These are phyloP conservation scores for Todiramphus saurophagus DNA, from an alignment of 2,113 vertebrate species.

Conservation along the genomic window DNA sequence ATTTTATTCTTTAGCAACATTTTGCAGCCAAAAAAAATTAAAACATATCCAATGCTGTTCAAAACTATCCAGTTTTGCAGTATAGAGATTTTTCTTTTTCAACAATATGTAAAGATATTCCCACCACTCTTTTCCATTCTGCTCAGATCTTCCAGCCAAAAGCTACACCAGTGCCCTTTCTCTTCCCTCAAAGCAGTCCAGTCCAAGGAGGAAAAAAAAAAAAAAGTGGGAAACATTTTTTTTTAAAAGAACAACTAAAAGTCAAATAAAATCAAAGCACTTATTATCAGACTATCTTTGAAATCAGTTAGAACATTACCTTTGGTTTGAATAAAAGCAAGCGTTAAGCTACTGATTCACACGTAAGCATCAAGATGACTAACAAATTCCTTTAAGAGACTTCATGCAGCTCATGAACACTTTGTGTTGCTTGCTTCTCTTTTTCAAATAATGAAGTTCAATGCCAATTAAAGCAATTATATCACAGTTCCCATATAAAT, in stretches of 20 bases:
- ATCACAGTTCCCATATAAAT: background rate
- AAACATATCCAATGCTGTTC: background rate
- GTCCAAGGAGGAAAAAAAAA: background rate
- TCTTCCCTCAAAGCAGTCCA: background rate
- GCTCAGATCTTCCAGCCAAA: background rate
- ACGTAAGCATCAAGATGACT: background rate
- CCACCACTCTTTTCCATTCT: background rate
- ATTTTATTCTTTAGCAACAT: background rate
- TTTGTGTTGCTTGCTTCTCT: background rate
- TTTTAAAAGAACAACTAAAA: no score
- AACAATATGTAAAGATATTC: background rate
- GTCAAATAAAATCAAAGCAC: background rate
- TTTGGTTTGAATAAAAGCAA: background rate
- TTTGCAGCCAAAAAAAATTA: background rate
- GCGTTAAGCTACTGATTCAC: background rate
- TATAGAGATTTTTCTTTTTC: background rate
- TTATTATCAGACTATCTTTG: background rate
- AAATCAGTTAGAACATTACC: background rate
- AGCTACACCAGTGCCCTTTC: background rate
- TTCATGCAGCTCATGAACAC: background rate
- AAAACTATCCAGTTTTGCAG: background rate
- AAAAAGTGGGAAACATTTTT: no score
- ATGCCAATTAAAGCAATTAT: background rate
- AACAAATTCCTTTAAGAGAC: background rate
- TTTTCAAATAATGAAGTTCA: background rate